Evolutionary conservation across 2,797 vertebrate species (phyloP).

Genomic region (Catharus ustulatus): DNA sequence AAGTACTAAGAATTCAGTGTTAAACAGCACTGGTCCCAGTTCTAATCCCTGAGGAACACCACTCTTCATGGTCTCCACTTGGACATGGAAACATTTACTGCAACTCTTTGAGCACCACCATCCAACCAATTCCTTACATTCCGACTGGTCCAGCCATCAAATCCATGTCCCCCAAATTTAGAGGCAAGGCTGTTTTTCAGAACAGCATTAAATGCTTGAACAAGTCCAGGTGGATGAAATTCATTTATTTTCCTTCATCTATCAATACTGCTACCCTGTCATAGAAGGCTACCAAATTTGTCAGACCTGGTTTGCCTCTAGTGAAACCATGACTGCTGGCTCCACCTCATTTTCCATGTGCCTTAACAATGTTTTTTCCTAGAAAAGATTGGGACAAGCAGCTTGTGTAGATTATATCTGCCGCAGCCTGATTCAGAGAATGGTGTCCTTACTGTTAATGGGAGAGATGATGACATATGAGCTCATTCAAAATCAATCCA

Average conservation of each 20-base stretch:
- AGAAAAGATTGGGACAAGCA: background rate
- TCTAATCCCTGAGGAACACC: background rate
- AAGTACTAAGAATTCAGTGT: background rate
- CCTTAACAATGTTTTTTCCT: background rate
- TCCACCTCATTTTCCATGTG: background rate
- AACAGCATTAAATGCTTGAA: background rate
- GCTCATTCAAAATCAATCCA: constrained; percentile 25
- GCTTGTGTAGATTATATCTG: background rate
- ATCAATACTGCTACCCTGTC: background rate
- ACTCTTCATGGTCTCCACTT: background rate
- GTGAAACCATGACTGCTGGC: background rate
- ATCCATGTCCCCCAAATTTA: background rate
- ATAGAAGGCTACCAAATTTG: background rate
- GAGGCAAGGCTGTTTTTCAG: background rate
- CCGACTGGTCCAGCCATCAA: background rate
- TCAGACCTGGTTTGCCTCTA: background rate
- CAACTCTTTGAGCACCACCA: background rate
- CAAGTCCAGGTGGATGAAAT: background rate
- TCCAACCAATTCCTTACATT: background rate
- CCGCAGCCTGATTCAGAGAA: background rate
- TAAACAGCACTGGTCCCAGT: background rate
- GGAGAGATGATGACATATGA: background rate
- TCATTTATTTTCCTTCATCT: background rate
- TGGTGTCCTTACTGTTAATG: background rate
- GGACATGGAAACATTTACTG: background rate